Base-by-base conservation (phyloP, 1,140 invertebrate genomes). In the Yoshiicerus persimilis region DNA sequence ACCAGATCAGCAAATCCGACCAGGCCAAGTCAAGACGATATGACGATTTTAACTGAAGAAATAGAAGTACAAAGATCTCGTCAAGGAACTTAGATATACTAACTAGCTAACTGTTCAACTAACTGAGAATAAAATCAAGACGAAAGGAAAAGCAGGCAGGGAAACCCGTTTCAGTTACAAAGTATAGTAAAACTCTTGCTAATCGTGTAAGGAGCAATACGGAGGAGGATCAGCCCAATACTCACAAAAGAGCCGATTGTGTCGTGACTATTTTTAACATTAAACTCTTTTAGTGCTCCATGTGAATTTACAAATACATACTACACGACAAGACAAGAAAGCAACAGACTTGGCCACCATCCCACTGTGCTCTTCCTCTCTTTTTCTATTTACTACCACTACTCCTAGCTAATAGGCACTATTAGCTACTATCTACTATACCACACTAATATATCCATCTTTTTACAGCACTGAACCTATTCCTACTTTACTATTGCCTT, bases 231-330 rank as follows among this genome's bases (percentile, higher is more conserved):
- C 83, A 75, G 66, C 38, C 66, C 47, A 64, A 77, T 39, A 41
- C 70, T 83, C 86, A 86, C 88, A 88, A 88, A 88, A 86, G 88
- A 88, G 75, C 88, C 88, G 88, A 88, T 86, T 88, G 87, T 88
- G 75, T 41, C 25, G 75, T 83, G 86, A 83, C 88, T 88, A 88
- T 88, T 88, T 88, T 88, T 88, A 88, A 88, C 38, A 86, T 64
- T 86, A 38, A 47, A 62, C 62, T 66, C 38, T 66, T 80, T 66
- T 87, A 36, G 62, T 77, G n/a, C n/a, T 75, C 32, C 83, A 84
- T 84, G 39, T 84, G 83, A 38, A 84, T 84, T 84, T 84, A 84
- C 75, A 80, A 80, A 80, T 80, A 80, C 66, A 30, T 30, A 2
- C 2, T 16, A 20, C 13, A 47, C 11, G 5, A 70, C 13, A 80